These are phyloP conservation scores for Caenorhabditis remanei DNA, from an alignment of 1,140 invertebrate species.

Conservation along the genomic window DNA sequence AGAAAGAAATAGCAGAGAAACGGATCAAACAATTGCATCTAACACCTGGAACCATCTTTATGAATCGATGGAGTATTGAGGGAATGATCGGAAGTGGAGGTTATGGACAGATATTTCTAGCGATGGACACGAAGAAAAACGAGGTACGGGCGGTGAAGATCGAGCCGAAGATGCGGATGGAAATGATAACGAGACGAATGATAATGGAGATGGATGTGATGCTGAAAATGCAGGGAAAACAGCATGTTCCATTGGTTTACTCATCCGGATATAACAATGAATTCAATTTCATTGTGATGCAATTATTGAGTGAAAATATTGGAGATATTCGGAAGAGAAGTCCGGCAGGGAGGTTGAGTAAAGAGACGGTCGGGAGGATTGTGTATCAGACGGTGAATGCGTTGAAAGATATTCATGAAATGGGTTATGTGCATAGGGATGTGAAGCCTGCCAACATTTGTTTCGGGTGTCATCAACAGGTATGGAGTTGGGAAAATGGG, in stretches of 20 bases:
- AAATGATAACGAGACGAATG: conserved; percentile 40
- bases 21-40: background rate
- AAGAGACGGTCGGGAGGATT: conserved; percentile 93
- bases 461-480: background rate
- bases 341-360: conserved; percentile 91
- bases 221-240: conserved; percentile 27
- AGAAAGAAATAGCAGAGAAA: background rate
- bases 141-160: conserved; percentile 49
- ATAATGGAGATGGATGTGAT: conserved; percentile 57
- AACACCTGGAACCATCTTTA: background rate
- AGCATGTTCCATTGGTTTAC: conserved; percentile 52
- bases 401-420: conserved; percentile 67
- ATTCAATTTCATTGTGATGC: conserved; percentile 59
- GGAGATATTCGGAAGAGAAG: conserved; percentile 91
- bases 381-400: conserved; percentile 86
- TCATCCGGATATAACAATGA: conserved; percentile 64
- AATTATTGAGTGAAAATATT: conserved; percentile 95
- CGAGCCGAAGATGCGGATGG: conserved; percentile 85
- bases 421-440: conserved; percentile 91
- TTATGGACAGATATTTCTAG: conserved; percentile 58
- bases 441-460: conserved; percentile 85
- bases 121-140: conserved; percentile 1
- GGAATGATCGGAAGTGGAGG: conserved; percentile 78
- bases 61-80: conserved; percentile 66
- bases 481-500: background rate